Base-by-base conservation (phyloP, 2,797 vertebrate genomes). In the Eulemur mongoz region DNA sequence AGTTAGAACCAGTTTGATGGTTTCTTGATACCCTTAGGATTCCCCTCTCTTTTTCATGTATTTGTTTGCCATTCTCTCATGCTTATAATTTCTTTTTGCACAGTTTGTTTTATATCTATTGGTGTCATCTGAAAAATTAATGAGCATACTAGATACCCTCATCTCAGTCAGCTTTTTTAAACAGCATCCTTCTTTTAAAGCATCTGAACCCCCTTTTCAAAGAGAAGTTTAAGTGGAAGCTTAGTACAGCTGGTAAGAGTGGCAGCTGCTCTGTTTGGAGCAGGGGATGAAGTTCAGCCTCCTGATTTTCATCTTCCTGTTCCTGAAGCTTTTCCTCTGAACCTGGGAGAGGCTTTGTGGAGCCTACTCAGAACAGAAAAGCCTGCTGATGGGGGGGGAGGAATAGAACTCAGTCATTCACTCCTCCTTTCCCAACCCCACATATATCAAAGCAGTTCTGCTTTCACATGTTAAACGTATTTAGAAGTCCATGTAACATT, bases 41-140 rank as follows among this genome's bases (percentile, higher is more conserved):
- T 48, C 10, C 4, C 59, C 9, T 0, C 67, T 89, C 14, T 70
- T 89, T 82, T 73, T 27, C 4, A 54, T 70, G 14, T 61, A 57
- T 59, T 85, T 69, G 38, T 94, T 85, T 30, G 10, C 40, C n/a
- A 7, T 80, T 52, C 59, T 8, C 14, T 48, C 12, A 38, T 76
- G 61, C 65, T 97, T 72, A 8, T 78, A 73, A 69, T 95, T 95
- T 81, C 35, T 89, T 15, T 81, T 65, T 94, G 32, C 78, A n/a
- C 17, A 43, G 11, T 38, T 93, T 75, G 32, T 94, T 91, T 95
- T 79, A 11, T 84, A 20, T 76, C 18, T 93, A 40, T 5, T 75
- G 22, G 54, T 92, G 85, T 88, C 50, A 40, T 89, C 79, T 91
- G 76, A 90, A 92, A 97, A 93, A 80, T n/a, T 63, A 80, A 79